Evolutionary conservation across 2,113 vertebrate genomes (phyloP), one percentile per base, ranked within the genome.

Genomic region (Tenebrosternarchus preto): DNA sequence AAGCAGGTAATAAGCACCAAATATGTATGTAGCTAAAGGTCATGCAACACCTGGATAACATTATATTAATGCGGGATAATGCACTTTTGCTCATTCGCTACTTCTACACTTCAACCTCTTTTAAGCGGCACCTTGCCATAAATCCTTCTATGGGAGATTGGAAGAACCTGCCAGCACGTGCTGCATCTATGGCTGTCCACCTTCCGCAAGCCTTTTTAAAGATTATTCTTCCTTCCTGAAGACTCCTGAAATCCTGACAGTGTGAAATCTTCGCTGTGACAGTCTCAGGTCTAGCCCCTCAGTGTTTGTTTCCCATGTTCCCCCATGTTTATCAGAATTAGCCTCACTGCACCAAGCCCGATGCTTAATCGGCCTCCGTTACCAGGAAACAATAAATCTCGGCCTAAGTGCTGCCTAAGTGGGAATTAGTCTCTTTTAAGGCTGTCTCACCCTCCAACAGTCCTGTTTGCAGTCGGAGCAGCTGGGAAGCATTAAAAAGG

Each of bases 331-430:
- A 82, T 82, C 83, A 82, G 79, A 84, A 84, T 82, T 71, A 82
- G 71, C 43, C 76, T 76, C 55, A n/a, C 64, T 59, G 74, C 25
- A 27, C 71, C 60, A 71, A 61, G 25, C 76, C 36, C 29, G 46
- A 2, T 9, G 50, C 79, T 84, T 86, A 87, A 89, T 90, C 87
- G 81, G 75, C 80, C 80, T 81, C 78, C 76, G 76, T 80, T 83
- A 85, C 46, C 77, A 84, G 84, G 77, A 87, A 88, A 85, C 88
- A 85, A 74, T 80, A 82, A 90, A 88, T 86, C 84, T 81, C 55
- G 55, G 82, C 83, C 67, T 83, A 82, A 87, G 73, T 5, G 80
- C 77, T 77, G 84, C 84, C 76, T 85, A 79, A 89, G 84, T 85
- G 81, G 78, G 71, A 82, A 85, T 74, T 77, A 73, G 76, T 25